Percentiles rank a stretch among this genome's conserved stretches.
Conservation (phyloP, 2,888 invertebrate genomes). For the Andrena hattorfiana region DNA sequence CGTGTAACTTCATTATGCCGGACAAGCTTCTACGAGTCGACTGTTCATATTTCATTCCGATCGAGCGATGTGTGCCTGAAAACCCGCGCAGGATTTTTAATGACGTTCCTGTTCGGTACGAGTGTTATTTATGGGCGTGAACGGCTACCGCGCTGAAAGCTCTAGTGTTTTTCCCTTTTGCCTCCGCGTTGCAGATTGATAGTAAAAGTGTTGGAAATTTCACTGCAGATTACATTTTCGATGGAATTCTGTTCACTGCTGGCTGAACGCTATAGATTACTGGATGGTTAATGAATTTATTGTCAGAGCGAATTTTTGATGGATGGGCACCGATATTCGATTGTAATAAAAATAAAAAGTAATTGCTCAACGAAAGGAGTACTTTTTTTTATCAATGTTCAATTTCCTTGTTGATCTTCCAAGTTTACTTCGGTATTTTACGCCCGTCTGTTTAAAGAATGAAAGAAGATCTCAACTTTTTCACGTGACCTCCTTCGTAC, state of each 20-base stretch:
- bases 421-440: neutral
- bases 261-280: neutral
- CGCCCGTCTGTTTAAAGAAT: neutral
- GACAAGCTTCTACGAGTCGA: conserved; percentile 52
- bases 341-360: conserved; percentile 1
- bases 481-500: conserved; percentile 12
- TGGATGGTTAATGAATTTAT: too few species aligned
- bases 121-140: conserved; percentile 44
- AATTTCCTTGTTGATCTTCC: neutral
- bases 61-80: conserved; percentile 48
- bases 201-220: neutral
- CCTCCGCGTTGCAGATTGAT: neutral
- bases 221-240: neutral
- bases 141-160: conserved; percentile 45
- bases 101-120: conserved; percentile 39
- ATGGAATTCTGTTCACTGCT: neutral
- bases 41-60: conserved; percentile 56
- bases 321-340: neutral
- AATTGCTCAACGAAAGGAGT: neutral
- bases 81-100: conserved; percentile 42
- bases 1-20: conserved; percentile 60
- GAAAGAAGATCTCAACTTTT: conserved; percentile 14
- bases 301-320: neutral
- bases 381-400: neutral
- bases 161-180: conserved; percentile 28